These are phyloP conservation scores for Abrostola triplasia DNA, from an alignment of 2,888 invertebrate genomes.

Conservation along the genomic window DNA sequence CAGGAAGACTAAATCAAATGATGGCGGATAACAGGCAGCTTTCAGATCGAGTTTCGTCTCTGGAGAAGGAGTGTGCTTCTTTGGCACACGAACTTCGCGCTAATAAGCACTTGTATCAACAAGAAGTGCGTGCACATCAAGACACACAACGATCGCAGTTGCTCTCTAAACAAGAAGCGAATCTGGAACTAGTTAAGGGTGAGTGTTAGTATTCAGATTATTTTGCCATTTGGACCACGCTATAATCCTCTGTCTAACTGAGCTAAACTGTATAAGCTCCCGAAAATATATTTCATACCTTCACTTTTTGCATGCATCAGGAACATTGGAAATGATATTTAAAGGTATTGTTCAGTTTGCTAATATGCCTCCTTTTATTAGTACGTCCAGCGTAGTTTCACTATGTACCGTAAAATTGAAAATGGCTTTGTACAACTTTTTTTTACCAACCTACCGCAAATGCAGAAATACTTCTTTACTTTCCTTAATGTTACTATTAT, in stretches of 20 bases:
- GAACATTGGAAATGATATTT: constrained; percentile 91
- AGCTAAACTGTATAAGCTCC: constrained; percentile 69
- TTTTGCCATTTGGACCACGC: constrained; percentile 60
- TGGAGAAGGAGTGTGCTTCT: constrained; percentile 96
- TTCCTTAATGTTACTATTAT: too few species aligned
- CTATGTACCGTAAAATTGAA: constrained; percentile 22
- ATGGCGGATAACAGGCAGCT: constrained; percentile 93
- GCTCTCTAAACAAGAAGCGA: constrained; percentile 96
- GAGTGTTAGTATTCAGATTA: constrained; percentile 59
- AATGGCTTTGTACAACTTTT: constrained; percentile 24
- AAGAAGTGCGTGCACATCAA: constrained; percentile 95
- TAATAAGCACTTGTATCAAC: constrained; percentile 94
- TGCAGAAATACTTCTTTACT: background rate
- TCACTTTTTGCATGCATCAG: constrained; percentile 89
- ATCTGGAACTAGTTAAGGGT: constrained; percentile 97
- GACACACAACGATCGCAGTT: constrained; percentile 95
- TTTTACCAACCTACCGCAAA: background rate
- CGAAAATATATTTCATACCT: constrained; percentile 73
- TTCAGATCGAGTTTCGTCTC: constrained; percentile 93
- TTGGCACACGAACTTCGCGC: constrained; percentile 95
- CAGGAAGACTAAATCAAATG: constrained; percentile 89
- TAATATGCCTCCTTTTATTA: constrained; percentile 64
- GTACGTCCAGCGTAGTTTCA: constrained; percentile 48
- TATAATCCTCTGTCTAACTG: constrained; percentile 66
- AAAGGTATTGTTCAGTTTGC: constrained; percentile 89